phyloP scores from a whole-genome alignment of 2,797 vertebrate genomes.

The Silurus aristotelis region DNA sequence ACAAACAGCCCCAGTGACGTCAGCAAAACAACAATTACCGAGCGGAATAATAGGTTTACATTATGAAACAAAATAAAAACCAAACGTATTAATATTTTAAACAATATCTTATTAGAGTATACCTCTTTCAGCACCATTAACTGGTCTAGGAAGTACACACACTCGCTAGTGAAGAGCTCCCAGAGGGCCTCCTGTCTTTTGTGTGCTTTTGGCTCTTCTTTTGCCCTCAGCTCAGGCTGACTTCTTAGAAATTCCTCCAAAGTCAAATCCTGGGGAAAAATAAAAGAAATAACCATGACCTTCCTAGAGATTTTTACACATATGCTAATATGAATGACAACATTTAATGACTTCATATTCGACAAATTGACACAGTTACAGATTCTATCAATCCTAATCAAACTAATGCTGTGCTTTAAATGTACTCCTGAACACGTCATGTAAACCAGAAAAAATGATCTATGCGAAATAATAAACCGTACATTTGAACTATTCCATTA shows the following conservation, averaged over 20 bases:
- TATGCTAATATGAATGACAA: neutral
- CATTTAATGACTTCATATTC: neutral
- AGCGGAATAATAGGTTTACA: neutral
- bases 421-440: neutral
- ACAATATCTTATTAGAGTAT: neutral
- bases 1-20: neutral
- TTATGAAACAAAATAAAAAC: neutral
- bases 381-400: neutral
- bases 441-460: neutral
- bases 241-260: slow-evolving; percentile 81
- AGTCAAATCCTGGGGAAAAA: slow-evolving; percentile 74
- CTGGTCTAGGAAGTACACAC: slow-evolving; percentile 91
- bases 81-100: too few relatives aligned
- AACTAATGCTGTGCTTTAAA: neutral
- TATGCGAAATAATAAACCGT: neutral
- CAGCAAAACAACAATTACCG: neutral
- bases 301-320: neutral
- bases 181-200: slow-evolving; percentile 83
- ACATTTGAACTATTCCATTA: neutral
- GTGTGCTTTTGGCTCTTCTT: slow-evolving; percentile 61
- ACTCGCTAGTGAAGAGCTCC: slow-evolving; percentile 92
- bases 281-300: neutral
- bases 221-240: slow-evolving; percentile 67
- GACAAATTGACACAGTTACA: neutral
- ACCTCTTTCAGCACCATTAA: slow-evolving; percentile 93